phyloP scores from a whole-genome alignment of 2,888 invertebrate species.

The Tuta absoluta region DNA sequence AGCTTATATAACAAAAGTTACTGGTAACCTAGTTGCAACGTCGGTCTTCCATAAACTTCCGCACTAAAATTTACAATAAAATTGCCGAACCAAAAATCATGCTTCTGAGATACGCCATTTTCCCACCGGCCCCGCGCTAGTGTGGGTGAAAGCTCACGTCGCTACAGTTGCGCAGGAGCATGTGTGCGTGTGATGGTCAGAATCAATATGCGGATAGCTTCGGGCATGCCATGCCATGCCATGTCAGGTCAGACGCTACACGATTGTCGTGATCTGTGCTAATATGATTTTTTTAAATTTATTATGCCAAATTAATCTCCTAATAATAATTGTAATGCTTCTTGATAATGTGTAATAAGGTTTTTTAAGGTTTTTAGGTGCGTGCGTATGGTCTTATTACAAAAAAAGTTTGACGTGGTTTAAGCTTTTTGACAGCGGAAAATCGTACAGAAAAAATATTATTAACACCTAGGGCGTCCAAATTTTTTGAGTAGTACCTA shows the following conservation, averaged over 20 bases:
- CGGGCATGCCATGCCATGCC: conserved; percentile 40
- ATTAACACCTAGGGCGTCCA: no score
- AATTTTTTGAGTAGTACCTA: no score
- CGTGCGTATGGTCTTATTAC: no score
- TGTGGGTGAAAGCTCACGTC: conserved; percentile 25
- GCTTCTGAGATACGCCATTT: conserved; percentile 7
- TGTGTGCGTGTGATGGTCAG: conserved; percentile 30
- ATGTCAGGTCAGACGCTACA: conserved; percentile 46
- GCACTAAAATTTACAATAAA: not conserved
- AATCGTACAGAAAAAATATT: no score
- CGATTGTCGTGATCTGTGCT: conserved; percentile 43
- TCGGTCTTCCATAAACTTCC: not conserved
- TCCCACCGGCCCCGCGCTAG: not conserved
- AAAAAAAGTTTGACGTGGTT: no score
- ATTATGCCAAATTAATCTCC: not conserved
- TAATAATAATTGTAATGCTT: not conserved
- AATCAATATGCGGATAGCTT: conserved; percentile 43
- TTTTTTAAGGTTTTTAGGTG: no score
- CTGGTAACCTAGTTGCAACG: not conserved
- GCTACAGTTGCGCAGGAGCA: conserved; percentile 12
- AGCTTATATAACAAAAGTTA: no score
- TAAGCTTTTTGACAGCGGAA: no score
- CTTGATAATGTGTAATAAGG: no score
- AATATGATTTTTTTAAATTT: conserved; percentile 18
- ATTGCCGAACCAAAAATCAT: not conserved